phyloP scores from a whole-genome alignment of 2,888 invertebrate species.

The Ichneumoninae sp. region DNA sequence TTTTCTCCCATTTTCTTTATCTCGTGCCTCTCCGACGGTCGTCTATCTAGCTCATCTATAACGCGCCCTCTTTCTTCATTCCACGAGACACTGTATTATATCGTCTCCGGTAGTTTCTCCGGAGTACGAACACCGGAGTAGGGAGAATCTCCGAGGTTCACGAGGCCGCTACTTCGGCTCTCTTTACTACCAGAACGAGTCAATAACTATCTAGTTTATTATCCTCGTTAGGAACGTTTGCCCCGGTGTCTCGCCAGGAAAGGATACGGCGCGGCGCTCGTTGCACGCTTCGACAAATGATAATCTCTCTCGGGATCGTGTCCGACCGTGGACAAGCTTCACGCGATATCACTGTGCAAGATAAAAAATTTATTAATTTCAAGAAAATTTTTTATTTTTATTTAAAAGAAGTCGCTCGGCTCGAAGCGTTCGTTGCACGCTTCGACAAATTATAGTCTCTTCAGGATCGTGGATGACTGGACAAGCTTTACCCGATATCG shows the following conservation, averaged over 20 bases:
- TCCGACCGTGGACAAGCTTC: slow-evolving; percentile 5
- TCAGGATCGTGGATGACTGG: no score
- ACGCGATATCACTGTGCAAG: not conserved
- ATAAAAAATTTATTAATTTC: not conserved
- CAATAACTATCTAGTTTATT: slow-evolving; percentile 61
- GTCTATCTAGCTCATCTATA: slow-evolving; percentile 48
- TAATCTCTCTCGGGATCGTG: slow-evolving; percentile 28
- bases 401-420: no score
- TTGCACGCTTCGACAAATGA: slow-evolving; percentile 34
- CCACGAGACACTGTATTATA: slow-evolving; percentile 9
- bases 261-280: not conserved
- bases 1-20: not conserved
- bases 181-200: slow-evolving; percentile 55
- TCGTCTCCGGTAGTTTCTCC: slow-evolving; percentile 26
- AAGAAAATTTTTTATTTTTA: no score
- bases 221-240: slow-evolving; percentile 43
- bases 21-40: slow-evolving; percentile 8
- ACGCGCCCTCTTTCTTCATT: slow-evolving; percentile 30
- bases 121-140: slow-evolving; percentile 4
- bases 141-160: slow-evolving; percentile 18
- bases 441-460: no score
- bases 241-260: slow-evolving; percentile 22
- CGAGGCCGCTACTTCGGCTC: slow-evolving; percentile 28
- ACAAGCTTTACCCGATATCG: no score
- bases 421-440: no score